A percentile compares a stretch with the other conserved stretches of the same genome.
Conservation (phyloP, 2,113 vertebrate species). For the Tupaia tana region DNA sequence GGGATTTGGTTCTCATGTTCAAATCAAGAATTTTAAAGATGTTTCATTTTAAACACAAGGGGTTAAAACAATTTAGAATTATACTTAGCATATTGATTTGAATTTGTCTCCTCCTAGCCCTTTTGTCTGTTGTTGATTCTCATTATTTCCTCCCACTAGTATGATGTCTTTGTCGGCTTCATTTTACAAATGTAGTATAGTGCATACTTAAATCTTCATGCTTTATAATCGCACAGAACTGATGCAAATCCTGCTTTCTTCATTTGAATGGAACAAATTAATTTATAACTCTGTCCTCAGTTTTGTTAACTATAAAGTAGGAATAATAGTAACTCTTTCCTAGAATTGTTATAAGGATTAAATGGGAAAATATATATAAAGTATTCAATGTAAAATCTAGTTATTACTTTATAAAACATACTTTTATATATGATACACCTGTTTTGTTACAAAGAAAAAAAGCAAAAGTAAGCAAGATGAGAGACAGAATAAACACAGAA, state of each 20-base stretch:
- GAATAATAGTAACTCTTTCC: not conserved
- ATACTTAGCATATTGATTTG: not conserved
- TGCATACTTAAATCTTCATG: not conserved
- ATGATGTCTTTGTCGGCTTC: not conserved
- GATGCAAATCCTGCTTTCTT: not conserved
- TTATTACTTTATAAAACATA: not conserved
- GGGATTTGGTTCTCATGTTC: not conserved
- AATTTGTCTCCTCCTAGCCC: not conserved
- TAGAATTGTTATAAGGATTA: not conserved
- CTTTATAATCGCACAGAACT: not conserved
- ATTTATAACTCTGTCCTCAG: not conserved
- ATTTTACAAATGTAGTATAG: not conserved
- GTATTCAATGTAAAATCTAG: not conserved
- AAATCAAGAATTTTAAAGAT: not conserved
- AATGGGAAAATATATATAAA: not conserved
- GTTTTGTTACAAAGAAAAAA: conserved; percentile 6
- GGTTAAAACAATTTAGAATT: conserved; percentile 5
- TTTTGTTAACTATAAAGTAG: not conserved
- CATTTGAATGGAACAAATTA: not conserved
- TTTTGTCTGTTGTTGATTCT: not conserved
- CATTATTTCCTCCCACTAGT: not conserved
- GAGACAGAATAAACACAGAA: not conserved
- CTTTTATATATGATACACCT: not conserved
- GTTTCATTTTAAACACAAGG: not conserved
- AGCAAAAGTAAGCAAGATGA: not conserved